A percentile compares a stretch with the other conserved stretches of the same genome.
Evolutionary conservation across 2,797 vertebrate species (phyloP).

Genomic region (Pteropus rufus): DNA sequence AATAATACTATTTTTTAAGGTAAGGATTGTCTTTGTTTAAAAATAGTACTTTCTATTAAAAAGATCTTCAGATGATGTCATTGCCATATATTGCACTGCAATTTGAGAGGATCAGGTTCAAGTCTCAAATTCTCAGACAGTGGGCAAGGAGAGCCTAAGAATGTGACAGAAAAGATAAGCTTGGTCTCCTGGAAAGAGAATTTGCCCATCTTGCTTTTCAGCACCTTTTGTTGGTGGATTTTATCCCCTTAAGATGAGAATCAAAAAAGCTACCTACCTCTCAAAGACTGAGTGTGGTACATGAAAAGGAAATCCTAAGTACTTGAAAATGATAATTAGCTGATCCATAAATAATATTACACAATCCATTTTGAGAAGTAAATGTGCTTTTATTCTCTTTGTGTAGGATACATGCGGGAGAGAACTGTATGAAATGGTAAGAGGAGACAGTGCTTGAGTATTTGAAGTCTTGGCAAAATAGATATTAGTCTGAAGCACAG

Average conservation of each 20-base stretch:
- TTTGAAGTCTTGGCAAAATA: background rate
- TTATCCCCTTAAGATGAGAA: slow-evolving; percentile 52
- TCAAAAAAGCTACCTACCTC: slow-evolving; percentile 18
- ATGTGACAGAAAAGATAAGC: slow-evolving; percentile 73
- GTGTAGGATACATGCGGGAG: background rate
- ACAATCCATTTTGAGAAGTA: background rate
- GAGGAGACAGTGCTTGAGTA: background rate
- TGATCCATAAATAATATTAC: background rate
- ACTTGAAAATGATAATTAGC: background rate
- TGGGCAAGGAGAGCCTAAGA: slow-evolving; percentile 77
- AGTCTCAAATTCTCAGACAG: slow-evolving; percentile 82
- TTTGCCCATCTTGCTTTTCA: slow-evolving; percentile 72
- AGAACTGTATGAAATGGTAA: background rate
- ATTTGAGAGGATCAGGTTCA: slow-evolving; percentile 76
- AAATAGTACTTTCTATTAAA: slow-evolving; percentile 74
- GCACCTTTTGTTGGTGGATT: slow-evolving; percentile 65
- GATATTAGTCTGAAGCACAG: background rate
- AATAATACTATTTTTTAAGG: slow-evolving; percentile 55
- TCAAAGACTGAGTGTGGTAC: background rate
- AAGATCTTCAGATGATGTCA: slow-evolving; percentile 70
- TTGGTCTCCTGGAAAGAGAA: slow-evolving; percentile 58
- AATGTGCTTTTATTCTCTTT: background rate
- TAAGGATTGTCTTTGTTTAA: slow-evolving; percentile 71
- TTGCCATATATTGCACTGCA: slow-evolving; percentile 75
- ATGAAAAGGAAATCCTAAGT: slow-evolving; percentile 32